Conservation (phyloP, 2,888 invertebrate species). For the Nomada flava region DNA sequence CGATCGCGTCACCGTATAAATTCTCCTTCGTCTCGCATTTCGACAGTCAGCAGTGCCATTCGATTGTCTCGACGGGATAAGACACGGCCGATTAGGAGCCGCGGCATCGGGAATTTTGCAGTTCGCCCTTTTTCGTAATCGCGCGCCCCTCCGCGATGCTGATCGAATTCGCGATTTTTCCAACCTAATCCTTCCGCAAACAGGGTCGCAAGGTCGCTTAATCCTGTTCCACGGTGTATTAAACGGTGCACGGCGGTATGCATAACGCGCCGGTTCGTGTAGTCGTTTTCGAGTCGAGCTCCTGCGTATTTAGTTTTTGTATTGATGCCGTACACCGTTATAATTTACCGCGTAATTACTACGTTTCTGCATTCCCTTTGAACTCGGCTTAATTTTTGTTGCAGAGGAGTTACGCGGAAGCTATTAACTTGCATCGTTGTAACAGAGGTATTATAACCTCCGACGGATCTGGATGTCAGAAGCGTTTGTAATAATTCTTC, state of each 20-base stretch:
- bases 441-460: conserved; percentile 12
- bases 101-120: conserved; percentile 15
- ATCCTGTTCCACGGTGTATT: conserved; percentile 25
- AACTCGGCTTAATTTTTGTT: conserved; percentile 8
- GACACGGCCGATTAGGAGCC: conserved; percentile 36
- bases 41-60: conserved; percentile 38
- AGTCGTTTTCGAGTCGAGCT: neutral
- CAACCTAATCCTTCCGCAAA: conserved; percentile 41
- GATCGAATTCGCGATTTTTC: conserved; percentile 47
- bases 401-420: neutral
- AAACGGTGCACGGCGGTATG: too few species aligned
- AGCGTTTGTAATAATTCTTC: conserved; percentile 9
- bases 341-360: conserved; percentile 26
- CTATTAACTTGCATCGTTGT: conserved; percentile 7
- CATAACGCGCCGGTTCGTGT: neutral
- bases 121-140: conserved; percentile 40
- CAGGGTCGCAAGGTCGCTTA: conserved; percentile 11
- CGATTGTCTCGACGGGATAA: conserved; percentile 32
- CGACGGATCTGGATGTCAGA: neutral
- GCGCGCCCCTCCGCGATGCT: conserved; percentile 6
- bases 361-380: conserved; percentile 14
- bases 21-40: conserved; percentile 23
- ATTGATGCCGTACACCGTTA: conserved; percentile 12
- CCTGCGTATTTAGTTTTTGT: neutral
- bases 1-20: conserved; percentile 45